Base-by-base conservation (phyloP, 2,113 vertebrate genomes). In the Oxyruncus cristatus region DNA sequence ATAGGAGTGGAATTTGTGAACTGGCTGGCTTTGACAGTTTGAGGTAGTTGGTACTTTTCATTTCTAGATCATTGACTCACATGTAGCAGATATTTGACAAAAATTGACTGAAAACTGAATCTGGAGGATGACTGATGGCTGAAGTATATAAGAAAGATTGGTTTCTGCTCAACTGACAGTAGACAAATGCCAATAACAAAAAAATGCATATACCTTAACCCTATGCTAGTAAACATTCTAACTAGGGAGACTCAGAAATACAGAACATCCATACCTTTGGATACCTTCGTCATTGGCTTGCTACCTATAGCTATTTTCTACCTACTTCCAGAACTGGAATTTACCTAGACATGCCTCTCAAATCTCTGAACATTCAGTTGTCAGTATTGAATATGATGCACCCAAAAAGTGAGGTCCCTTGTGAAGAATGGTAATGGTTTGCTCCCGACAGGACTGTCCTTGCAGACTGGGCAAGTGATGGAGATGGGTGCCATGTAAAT, bases 31-130 rank as follows among this genome's bases (percentile, higher is more conserved):
- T 86, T 94, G 93, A 87, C 88, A 92, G 73, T 47, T 89, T 84
- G 86, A 85, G 66, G 49, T 80, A 75, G 65, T 92, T 65, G 68
- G 49, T 78, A 41, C 95, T 86, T 93, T 92, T 95, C 73, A 89
- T 92, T 93, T 95, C 80, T 93, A 95, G 73, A 84, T 92, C 66
- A 89, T 46, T 92, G 84, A 74, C 81, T 92, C 41, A 56, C 86
- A 42, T 30, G 27, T 47, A 92, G 76, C 56, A 88, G 56, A 58
- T 68, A 68, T 82, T 84, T 78, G 76, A 87, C 61, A 46, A 93
- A 92, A 96, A 89, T 32, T 88, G 76, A 95, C 61, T 39, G 17
- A 87, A 96, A 93, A 85, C 56, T 93, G 44, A 92, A 91, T 73
- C 39, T 78, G 79, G 30, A 95, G 37, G 62, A 55, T 88, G 94